Evolutionary conservation across 2,797 vertebrate genomes (phyloP).

Genomic region (Xerus rutilus): DNA sequence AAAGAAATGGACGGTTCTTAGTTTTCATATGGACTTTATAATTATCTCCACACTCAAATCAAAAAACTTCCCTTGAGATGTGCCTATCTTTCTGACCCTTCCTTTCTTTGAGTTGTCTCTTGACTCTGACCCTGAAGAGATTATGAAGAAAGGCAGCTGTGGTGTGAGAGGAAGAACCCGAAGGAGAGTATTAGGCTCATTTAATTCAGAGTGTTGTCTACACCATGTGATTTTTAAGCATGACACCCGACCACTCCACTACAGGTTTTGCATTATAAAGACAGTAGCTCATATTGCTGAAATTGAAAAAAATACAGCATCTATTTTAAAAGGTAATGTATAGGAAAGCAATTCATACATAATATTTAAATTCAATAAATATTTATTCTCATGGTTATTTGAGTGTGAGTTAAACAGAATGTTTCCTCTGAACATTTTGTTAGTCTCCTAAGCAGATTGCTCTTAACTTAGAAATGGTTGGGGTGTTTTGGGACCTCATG

Average conservation of each 20-base stretch:
- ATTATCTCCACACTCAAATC: neutral
- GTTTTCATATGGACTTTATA: neutral
- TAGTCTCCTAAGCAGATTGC: neutral
- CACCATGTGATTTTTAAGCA: neutral
- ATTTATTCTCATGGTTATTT: neutral
- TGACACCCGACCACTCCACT: neutral
- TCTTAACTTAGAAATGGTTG: constrained; percentile 36
- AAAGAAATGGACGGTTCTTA: neutral
- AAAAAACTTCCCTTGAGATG: constrained; percentile 8
- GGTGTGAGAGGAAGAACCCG: neutral
- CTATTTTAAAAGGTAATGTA: neutral
- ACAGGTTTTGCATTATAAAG: neutral
- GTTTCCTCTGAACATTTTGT: neutral
- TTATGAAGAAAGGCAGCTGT: neutral
- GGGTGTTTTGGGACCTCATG: neutral
- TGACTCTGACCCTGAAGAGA: neutral
- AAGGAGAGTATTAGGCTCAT: neutral
- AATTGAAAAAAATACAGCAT: constrained; percentile 3
- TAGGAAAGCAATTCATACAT: neutral
- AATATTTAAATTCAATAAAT: neutral
- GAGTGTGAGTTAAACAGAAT: neutral
- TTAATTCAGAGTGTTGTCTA: neutral
- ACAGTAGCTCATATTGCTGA: neutral
- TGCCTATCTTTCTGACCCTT: neutral
- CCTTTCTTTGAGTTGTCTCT: constrained; percentile 12